Evolutionary conservation across 2,113 vertebrate genomes (phyloP).

Genomic region (Chlorocebus sabaeus): DNA sequence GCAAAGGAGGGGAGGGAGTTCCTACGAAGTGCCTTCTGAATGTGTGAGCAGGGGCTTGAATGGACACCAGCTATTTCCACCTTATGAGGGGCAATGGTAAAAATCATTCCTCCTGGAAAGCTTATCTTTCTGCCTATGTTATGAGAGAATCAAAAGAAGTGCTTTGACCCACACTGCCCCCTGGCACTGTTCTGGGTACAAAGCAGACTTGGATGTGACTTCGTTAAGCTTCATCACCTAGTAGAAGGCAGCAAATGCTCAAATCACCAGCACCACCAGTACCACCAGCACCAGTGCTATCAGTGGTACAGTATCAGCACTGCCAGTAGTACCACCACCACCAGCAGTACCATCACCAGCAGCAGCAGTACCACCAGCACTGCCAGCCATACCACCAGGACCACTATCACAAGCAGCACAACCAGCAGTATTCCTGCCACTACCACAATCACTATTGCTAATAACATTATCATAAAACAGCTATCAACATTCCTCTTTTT

Average conservation of each 20-base stretch:
- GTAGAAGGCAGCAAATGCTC: background rate
- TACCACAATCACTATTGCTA: background rate
- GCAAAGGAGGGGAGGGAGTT: background rate
- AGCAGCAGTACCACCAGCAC: background rate
- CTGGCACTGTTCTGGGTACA: background rate
- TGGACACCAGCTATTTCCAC: background rate
- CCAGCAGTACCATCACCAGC: background rate
- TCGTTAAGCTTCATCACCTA: background rate
- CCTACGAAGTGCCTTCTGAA: background rate
- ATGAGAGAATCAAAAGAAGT: background rate
- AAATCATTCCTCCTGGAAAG: background rate
- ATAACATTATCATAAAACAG: background rate
- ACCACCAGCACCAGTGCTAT: background rate
- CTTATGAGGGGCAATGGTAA: background rate
- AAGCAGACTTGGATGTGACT: background rate
- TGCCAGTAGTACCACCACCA: background rate
- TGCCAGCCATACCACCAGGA: background rate
- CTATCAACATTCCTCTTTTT: background rate
- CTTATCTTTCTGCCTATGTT: background rate
- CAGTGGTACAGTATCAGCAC: background rate
- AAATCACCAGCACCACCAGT: background rate
- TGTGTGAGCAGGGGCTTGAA: background rate
- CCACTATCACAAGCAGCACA: background rate
- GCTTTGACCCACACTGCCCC: background rate
- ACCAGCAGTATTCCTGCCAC: background rate